Percentiles rank a stretch among this genome's conserved stretches.
Conservation (phyloP, 2,888 invertebrate species). For the Amphipyra berbera region DNA sequence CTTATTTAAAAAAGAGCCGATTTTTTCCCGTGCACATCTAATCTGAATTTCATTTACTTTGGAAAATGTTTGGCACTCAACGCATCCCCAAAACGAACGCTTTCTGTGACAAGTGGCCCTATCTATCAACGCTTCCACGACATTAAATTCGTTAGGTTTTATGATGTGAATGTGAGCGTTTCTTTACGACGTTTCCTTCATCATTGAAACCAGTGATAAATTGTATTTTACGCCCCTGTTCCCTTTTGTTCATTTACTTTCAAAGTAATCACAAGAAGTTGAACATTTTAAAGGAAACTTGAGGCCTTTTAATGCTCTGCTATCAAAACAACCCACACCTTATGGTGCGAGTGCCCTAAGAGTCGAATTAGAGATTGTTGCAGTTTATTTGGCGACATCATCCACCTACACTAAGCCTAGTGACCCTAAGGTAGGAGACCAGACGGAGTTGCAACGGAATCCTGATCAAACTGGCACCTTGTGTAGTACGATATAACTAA, state of each 20-base stretch:
- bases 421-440: too few relatives aligned
- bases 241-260: conserved; percentile 25
- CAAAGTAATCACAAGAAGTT: conserved; percentile 21
- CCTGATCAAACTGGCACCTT: too few relatives aligned
- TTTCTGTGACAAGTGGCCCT: conserved; percentile 33
- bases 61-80: conserved; percentile 4
- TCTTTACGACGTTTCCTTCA: conserved; percentile 46
- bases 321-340: background rate
- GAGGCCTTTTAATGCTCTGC: background rate
- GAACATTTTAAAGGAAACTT: conserved; percentile 1
- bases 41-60: background rate
- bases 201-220: conserved; percentile 48
- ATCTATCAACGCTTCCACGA: conserved; percentile 51
- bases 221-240: conserved; percentile 41
- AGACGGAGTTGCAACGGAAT: too few relatives aligned
- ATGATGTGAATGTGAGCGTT: conserved; percentile 46
- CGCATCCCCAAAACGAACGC: conserved; percentile 2
- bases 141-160: conserved; percentile 52
- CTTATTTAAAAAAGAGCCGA: too few relatives aligned
- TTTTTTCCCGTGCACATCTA: too few relatives aligned
- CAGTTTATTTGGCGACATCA: too few relatives aligned
- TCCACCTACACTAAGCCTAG: too few relatives aligned
- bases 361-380: too few relatives aligned
- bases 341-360: too few relatives aligned
- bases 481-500: too few relatives aligned